Evolutionary conservation across 2,797 vertebrate species (phyloP), one percentile per base, ranked within the genome.

Genomic region (Xenops minutus): DNA sequence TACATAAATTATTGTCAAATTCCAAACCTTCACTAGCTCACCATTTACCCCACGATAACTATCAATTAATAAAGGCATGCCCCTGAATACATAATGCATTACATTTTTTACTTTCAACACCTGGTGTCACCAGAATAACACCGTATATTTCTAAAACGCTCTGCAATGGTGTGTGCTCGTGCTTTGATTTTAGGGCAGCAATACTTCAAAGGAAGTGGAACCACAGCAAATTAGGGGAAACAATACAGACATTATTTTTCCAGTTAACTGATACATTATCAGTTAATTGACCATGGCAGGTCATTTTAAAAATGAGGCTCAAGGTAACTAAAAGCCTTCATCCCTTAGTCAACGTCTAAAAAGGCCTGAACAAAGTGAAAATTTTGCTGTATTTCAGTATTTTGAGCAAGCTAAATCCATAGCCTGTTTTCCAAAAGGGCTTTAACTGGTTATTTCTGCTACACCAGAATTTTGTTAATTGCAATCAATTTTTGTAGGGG

Each of bases 111-210:
- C 89, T 97, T 97, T 85, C 93, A 96, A 97, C 91, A 96, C 95
- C 96, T 97, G 96, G 95, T 97, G 97, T 97, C 96, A 95, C 92
- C 96, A 97, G 94, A 93, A 96, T 91, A 94, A 97, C 92, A 12
- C 79, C 5, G 21, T 56, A 68, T 77, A 91, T 59, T 93, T 83
- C 91, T 86, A 34, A 29, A 82, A 63, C 3, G 15, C 73, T 90
- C 88, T 63, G 64, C 46, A 78, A 51, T 82, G 52, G 49, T 30
- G 27, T n/a, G 32, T 7, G 52, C 16, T 30, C 37, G 62, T 4
- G 24, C 64, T 89, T 82, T 52, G 66, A 89, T 80, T 84, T 82
- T 36, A 91, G 34, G n/a, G 64, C 55, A 79, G 49, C 39, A 79
- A 51, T 43, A 83, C 43, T 77, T 82, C 34, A 27, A 11, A 37